Conservation (phyloP, 2,113 vertebrate genomes). For the Apodemus speciosus region DNA sequence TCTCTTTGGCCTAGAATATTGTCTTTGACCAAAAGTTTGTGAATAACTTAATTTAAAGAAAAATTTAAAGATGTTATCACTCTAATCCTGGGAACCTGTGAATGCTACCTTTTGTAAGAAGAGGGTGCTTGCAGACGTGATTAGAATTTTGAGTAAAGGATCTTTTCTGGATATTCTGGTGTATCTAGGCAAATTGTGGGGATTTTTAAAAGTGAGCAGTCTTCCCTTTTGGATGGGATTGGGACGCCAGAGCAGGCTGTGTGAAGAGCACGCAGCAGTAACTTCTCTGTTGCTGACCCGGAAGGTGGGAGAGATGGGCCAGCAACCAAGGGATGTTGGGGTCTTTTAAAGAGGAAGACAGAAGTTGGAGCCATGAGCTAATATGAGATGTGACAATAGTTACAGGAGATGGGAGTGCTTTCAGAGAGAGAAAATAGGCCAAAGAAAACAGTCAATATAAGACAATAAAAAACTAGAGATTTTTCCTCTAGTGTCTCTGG, state of each 20-base stretch:
- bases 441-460: background rate
- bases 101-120: background rate
- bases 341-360: background rate
- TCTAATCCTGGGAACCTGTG: background rate
- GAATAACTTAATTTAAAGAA: background rate
- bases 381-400: background rate
- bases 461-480: background rate
- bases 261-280: background rate
- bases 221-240: background rate
- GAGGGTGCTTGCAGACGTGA: background rate
- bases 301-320: background rate
- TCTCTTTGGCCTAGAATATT: background rate
- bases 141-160: background rate
- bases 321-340: background rate
- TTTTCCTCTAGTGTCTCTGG: background rate
- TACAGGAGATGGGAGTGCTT: background rate
- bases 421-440: background rate
- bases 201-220: background rate
- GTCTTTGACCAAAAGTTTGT: constrained; percentile 8
- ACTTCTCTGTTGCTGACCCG: background rate
- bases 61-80: background rate
- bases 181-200: background rate
- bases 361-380: background rate
- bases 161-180: background rate
- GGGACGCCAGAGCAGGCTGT: background rate